Evolutionary conservation across 2,797 vertebrate species (phyloP).

Genomic region (Leontocebus nigricollis): DNA sequence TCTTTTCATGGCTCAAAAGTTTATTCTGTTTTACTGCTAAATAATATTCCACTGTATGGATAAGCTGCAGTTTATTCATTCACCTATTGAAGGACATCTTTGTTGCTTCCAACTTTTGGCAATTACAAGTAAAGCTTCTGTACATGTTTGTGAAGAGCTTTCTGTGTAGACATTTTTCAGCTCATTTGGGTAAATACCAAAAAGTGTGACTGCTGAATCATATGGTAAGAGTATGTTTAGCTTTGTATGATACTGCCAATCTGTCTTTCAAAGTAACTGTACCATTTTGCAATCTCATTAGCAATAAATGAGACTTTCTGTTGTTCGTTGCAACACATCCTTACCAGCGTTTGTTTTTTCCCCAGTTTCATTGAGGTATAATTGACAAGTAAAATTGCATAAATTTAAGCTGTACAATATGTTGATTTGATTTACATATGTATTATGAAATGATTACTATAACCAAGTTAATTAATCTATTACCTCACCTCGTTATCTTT

Average conservation of each 20-base stretch:
- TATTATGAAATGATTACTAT: not conserved
- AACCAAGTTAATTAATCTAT: not conserved
- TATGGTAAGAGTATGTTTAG: not conserved
- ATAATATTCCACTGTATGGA: not conserved
- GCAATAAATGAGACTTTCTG: not conserved
- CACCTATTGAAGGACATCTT: not conserved
- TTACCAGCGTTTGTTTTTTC: not conserved
- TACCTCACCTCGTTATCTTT: not conserved
- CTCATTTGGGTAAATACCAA: not conserved
- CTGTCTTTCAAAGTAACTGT: not conserved
- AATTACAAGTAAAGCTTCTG: not conserved
- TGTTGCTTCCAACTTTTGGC: not conserved
- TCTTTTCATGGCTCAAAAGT: not conserved
- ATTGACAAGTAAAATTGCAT: not conserved
- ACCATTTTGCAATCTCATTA: not conserved
- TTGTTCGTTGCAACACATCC: not conserved
- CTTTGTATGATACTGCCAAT: not conserved
- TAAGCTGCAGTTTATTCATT: not conserved
- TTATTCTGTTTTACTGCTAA: not conserved
- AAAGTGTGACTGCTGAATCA: not conserved
- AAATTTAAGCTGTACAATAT: not conserved
- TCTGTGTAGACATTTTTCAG: not conserved
- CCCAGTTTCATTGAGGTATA: not conserved
- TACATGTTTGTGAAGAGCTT: not conserved
- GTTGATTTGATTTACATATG: not conserved